phyloP scores from a whole-genome alignment of 2,888 invertebrate species.

The Euproctis similis region DNA sequence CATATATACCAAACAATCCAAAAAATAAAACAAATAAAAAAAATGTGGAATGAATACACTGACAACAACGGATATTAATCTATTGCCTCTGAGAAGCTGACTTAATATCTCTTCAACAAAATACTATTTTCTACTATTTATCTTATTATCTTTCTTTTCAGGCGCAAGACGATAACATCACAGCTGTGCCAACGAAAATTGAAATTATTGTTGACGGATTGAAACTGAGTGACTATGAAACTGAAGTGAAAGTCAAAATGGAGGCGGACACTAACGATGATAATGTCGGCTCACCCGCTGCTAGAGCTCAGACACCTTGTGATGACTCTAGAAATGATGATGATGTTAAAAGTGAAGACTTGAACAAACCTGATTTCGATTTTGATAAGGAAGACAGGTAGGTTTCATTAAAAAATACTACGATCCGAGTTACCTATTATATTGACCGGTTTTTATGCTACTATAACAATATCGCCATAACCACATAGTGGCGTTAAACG shows the following conservation, averaged over 20 bases:
- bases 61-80: too few relatives aligned
- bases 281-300: neutral
- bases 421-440: too few relatives aligned
- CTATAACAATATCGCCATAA: too few relatives aligned
- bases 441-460: too few relatives aligned
- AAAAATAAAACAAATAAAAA: too few relatives aligned
- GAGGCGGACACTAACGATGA: conserved; percentile 6
- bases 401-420: neutral
- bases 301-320: neutral
- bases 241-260: conserved; percentile 11
- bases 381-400: conserved; percentile 14
- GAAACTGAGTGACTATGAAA: conserved; percentile 6
- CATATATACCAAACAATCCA: too few relatives aligned
- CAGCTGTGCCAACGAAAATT: conserved; percentile 8
- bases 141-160: conserved; percentile 4
- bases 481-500: too few relatives aligned
- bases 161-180: conserved; percentile 12
- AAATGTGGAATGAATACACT: too few relatives aligned
- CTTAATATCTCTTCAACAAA: too few relatives aligned
- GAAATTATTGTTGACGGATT: conserved; percentile 18
- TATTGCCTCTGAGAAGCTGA: too few relatives aligned
- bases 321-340: conserved; percentile 1
- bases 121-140: neutral
- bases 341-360: conserved; percentile 1
- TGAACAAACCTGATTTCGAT: too few relatives aligned